Base-by-base conservation (phyloP, 2,113 vertebrate species). In the Neolamprologus sp. region DNA sequence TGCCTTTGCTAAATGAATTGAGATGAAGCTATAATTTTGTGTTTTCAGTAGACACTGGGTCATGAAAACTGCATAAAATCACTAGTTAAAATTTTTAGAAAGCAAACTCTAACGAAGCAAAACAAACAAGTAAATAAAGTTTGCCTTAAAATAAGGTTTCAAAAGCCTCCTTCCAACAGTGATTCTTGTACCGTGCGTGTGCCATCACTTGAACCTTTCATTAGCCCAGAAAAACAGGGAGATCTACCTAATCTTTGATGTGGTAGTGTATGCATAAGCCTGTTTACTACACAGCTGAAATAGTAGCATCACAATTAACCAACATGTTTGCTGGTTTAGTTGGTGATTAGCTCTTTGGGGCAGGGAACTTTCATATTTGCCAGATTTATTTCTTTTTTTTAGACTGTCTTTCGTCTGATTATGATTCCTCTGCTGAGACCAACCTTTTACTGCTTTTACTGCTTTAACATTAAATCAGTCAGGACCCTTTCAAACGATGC, bases 1-100 rank as follows among this genome's bases (percentile, higher is more conserved):
- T 42, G 37, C 13, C 37, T 8, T 23, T 9, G 13, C 37, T 26
- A 73, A 45, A 73, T 73, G 65, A 73, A 7, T 23, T 10, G 2
- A 0, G 65, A 73, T 45, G 4, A 73, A 45, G 37, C n/a, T 42
- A 26, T 45, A 16, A 71, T 40, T 42, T 14, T 14, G 12, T 71
- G 35, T 71, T 42, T 71, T 40, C n/a, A 71, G 2, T 17, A 45
- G 21, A 16, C 21, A 17, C 13, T 45, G 37, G 13, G 40, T 45
- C 1, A 0, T 73, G 14, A 45, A 73, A 73, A 45, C 8, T 1
- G 68, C 0, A 0, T 17, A 45, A 26, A 9, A 16, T 71, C 65
- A 40, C 3, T 23, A 42, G 35, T 71, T 21, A 40, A 40, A 9
- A 0, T 2, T 58, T 58, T 14, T 0, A 0, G 6, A 0, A 23